Evolutionary conservation across 2,113 vertebrate genomes (phyloP), one percentile per base, ranked within the genome.

Genomic region (Nesogale talazaci): DNA sequence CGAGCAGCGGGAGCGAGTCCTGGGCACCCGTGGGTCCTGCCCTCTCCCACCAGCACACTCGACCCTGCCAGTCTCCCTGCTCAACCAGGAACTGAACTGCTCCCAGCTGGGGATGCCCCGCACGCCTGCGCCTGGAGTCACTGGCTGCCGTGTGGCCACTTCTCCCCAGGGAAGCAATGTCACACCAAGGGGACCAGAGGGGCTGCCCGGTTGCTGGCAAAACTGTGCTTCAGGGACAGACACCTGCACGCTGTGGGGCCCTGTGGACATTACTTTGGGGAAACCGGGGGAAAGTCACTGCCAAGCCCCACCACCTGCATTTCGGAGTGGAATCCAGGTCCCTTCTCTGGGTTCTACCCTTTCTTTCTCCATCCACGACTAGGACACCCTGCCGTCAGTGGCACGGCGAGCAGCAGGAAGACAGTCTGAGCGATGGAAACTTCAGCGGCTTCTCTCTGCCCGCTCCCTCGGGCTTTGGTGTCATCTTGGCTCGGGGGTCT

Each of bases 231-330:
- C 7, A 61, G 59, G 59, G 59, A 61, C 59, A 61, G 23, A 61
- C 61, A 77, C 61, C 34, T 6, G 56, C 5, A 15, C n/a, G 3
- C 3, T 52, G n/a, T 69, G 72, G 69, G 72, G 83, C 61, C 85
- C 67, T 91, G 40, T 46, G 22, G 34, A 63, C 75, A 87, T 34
- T 63, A 11, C 75, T 87, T 61, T 67, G 27, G 6, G 83, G 87
- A 92, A 63, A 82, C 42, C 16, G 38, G 79, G 85, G 90, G 76
- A 82, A 92, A 94, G 36, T 59, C 29, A 86, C 78, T 88, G 81
- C 42, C 38, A 83, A 84, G 83, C 38, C 36, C 74, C 82, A 56
- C 67, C 42, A 56, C 34, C 40, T 90, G 38, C 57, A 70, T 86
- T 88, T 90, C 91, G 90, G 83, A 69, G 76, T 40, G 14, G 65